These are phyloP conservation scores for Crossocerus cetratus DNA, from an alignment of 2,888 invertebrate genomes.

Conservation along the genomic window DNA sequence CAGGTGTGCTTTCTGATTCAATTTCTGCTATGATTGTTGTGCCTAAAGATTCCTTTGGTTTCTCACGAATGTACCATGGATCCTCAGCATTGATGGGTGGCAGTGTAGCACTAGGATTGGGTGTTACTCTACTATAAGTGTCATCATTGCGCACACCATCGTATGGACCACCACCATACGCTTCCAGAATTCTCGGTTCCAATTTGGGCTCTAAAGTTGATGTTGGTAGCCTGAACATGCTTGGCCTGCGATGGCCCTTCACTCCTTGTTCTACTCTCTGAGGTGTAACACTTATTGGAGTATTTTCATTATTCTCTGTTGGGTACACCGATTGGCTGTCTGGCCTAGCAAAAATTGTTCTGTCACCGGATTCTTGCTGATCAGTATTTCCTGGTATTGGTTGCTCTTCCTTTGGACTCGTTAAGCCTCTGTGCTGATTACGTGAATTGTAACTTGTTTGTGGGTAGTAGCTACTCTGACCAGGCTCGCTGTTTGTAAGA, in stretches of 20 bases:
- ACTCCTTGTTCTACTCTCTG: constrained; percentile 1
- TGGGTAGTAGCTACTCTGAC: constrained; percentile 14
- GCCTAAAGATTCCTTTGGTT: constrained; percentile 38
- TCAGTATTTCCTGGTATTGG: constrained; percentile 2
- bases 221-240: constrained; percentile 10
- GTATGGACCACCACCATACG: constrained; percentile 67
- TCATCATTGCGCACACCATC: constrained; percentile 53
- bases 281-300: neutral
- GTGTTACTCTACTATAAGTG: constrained; percentile 54
- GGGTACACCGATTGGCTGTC: constrained; percentile 9
- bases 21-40: constrained; percentile 41
- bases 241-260: neutral
- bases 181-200: constrained; percentile 64
- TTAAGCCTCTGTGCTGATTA: constrained; percentile 20
- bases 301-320: neutral
- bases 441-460: constrained; percentile 6
- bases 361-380: neutral
- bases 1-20: constrained; percentile 36
- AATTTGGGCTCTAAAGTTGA: constrained; percentile 21
- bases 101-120: constrained; percentile 65
- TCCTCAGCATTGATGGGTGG: constrained; percentile 54
- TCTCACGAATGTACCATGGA: constrained; percentile 65
- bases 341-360: neutral
- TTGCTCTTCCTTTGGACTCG: constrained; percentile 8
- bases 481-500: constrained; percentile 50